Conservation (phyloP, 2,797 vertebrate species). For the Syngnathus rostellatus region DNA sequence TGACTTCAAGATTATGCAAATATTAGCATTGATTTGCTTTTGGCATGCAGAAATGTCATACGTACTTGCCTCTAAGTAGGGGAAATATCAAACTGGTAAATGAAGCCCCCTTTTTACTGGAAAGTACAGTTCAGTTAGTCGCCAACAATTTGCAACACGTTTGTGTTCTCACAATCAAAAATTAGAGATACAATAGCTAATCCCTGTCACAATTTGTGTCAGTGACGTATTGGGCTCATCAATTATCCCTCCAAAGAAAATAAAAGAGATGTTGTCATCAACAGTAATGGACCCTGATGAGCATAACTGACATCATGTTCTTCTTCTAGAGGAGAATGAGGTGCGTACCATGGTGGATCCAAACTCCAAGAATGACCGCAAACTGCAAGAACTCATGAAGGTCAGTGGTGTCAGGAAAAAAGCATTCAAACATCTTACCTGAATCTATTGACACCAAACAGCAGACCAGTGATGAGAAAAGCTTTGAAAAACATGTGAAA, state of each 20-base stretch:
- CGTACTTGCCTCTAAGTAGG: background rate
- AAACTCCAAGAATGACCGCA: conserved; percentile 87
- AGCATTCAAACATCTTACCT: background rate
- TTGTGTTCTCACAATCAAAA: too few species aligned
- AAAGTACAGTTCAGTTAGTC: background rate
- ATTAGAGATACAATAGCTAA: too few species aligned
- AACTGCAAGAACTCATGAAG: conserved; percentile 93
- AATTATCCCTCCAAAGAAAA: too few species aligned
- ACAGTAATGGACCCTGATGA: background rate
- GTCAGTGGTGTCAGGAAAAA: conserved; percentile 45
- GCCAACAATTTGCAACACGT: background rate
- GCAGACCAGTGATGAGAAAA: background rate
- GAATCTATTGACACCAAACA: background rate
- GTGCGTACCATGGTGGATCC: conserved; percentile 96
- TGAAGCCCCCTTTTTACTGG: background rate
- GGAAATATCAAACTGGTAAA: background rate
- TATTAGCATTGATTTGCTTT: too few species aligned
- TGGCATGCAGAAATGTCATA: background rate
- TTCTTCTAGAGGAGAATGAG: conserved; percentile 88
- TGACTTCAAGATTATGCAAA: background rate
- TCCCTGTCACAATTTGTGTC: too few species aligned
- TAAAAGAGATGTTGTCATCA: too few species aligned
- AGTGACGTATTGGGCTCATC: too few species aligned
- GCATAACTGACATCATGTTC: background rate
- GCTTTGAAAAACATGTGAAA: background rate